Conservation (phyloP, 2,113 vertebrate genomes). For the Elachura formosa region DNA sequence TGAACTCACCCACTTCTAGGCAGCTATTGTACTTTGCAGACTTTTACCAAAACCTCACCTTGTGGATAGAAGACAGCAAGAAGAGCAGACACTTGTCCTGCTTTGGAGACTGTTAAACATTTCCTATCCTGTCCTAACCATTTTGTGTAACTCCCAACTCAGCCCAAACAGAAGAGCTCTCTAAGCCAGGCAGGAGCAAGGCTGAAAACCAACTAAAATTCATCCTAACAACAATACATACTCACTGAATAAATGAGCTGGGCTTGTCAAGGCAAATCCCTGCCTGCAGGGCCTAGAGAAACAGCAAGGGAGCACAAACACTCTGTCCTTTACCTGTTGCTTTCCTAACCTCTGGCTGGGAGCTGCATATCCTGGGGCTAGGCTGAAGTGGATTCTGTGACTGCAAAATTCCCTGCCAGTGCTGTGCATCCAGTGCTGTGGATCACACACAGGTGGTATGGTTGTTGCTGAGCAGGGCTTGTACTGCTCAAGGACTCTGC, state of each 20-base stretch:
- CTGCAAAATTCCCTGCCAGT: neutral
- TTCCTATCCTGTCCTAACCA: neutral
- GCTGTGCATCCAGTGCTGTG: neutral
- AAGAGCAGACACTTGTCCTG: neutral
- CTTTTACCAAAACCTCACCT: neutral
- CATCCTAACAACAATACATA: neutral
- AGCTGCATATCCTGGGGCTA: rapidly evolving
- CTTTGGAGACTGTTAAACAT: neutral
- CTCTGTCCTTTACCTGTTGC: neutral
- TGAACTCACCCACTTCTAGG: neutral
- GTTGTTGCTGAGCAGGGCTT: neutral
- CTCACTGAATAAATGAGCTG: neutral
- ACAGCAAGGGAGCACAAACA: neutral
- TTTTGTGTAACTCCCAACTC: neutral
- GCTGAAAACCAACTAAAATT: neutral
- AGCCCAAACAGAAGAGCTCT: neutral
- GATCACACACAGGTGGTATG: neutral
- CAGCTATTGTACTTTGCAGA: neutral
- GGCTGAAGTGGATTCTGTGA: neutral
- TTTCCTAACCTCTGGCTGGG: neutral
- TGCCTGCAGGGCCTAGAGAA: neutral
- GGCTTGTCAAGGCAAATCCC: neutral
- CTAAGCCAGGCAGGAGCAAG: neutral
- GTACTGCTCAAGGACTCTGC: neutral
- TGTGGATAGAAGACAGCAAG: neutral